phyloP scores from a whole-genome alignment of 2,797 vertebrate species.

The Babyrousa celebensis region DNA sequence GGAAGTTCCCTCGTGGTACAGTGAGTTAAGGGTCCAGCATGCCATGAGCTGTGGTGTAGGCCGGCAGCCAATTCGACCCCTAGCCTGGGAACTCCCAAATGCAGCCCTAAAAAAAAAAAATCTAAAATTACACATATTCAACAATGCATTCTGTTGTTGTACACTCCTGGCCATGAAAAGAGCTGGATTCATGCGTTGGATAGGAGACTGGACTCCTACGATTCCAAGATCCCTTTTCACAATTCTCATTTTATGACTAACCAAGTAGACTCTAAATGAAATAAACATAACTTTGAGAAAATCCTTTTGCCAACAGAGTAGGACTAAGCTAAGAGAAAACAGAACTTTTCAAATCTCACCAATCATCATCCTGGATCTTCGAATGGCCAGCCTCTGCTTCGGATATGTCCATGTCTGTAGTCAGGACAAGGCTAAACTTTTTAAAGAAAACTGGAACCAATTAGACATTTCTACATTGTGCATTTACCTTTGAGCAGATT shows the following conservation, averaged over 20 bases:
- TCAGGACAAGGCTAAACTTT: conserved; percentile 58
- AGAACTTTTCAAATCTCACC: conserved; percentile 76
- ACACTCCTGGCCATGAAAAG: neutral
- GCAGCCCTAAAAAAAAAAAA: no score
- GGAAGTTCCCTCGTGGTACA: no score
- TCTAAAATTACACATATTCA: conserved; percentile 49
- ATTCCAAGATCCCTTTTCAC: conserved; percentile 29
- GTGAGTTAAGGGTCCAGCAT: no score
- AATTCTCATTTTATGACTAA: conserved; percentile 63
- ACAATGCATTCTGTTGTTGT: neutral
- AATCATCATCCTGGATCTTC: neutral
- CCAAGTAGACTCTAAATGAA: conserved; percentile 32
- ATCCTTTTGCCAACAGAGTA: conserved; percentile 20
- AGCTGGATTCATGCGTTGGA: neutral
- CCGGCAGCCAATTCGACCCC: no score
- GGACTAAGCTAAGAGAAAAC: conserved; percentile 38
- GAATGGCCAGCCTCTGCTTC: accelerated
- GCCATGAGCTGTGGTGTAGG: no score
- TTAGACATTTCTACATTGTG: neutral
- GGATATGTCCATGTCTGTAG: conserved; percentile 16
- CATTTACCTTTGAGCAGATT: conserved; percentile 16
- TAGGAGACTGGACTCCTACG: neutral
- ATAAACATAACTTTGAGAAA: conserved; percentile 40
- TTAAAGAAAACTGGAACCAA: conserved; percentile 43
- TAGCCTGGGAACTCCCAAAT: no score